phyloP scores from a whole-genome alignment of 2,888 invertebrate species.

The Phyto melanocephala region DNA sequence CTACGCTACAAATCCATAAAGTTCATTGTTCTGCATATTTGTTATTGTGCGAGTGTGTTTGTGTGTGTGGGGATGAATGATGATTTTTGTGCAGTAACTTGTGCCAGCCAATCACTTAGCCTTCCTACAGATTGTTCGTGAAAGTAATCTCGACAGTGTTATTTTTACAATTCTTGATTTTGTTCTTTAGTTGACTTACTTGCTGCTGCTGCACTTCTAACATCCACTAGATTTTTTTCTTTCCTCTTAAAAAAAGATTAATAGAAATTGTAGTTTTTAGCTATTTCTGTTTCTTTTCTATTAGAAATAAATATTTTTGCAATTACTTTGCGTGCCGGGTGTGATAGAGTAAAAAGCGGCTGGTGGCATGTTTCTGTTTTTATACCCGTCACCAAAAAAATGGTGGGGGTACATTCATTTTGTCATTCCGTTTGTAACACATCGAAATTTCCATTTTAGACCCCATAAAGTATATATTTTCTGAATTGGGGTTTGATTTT shows the following conservation, averaged over 20 bases:
- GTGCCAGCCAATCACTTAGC: slow-evolving; percentile 20
- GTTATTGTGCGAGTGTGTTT: background rate
- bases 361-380: slow-evolving; percentile 29
- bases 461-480: too few species aligned
- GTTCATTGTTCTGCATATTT: slow-evolving; percentile 55
- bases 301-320: slow-evolving; percentile 21
- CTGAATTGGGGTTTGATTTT: too few species aligned
- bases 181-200: slow-evolving; percentile 40
- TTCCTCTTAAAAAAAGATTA: too few species aligned
- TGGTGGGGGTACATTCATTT: too few species aligned
- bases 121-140: slow-evolving; percentile 55
- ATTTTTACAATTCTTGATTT: slow-evolving; percentile 60
- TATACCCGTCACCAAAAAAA: too few species aligned
- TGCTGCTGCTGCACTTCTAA: slow-evolving; percentile 53
- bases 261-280: slow-evolving; percentile 48
- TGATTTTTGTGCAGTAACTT: slow-evolving; percentile 36
- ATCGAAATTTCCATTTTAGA: too few species aligned
- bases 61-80: slow-evolving; percentile 36
- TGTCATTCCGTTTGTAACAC: too few species aligned
- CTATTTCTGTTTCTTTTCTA: slow-evolving; percentile 49
- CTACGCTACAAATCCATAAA: slow-evolving; percentile 44
- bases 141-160: slow-evolving; percentile 59
- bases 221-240: slow-evolving; percentile 23
- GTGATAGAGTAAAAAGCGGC: slow-evolving; percentile 8
- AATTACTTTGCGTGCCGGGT: slow-evolving; percentile 51